phyloP scores from a whole-genome alignment of 2,888 invertebrate species.

The Apotomis turbidana region DNA sequence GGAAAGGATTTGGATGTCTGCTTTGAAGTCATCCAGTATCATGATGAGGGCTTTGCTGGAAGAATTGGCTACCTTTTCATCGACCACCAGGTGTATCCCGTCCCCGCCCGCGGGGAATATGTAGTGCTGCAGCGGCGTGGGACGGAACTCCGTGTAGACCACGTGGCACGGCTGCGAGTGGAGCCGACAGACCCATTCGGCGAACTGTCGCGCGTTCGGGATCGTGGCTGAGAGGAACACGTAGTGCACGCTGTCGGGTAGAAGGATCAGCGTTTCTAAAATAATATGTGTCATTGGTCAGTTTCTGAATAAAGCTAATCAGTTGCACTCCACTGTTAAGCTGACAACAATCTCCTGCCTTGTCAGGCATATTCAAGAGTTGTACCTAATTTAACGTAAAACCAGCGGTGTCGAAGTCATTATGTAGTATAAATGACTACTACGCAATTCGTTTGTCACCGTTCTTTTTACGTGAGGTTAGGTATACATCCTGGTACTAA shows the following conservation, averaged over 20 bases:
- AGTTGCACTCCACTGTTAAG: too few relatives aligned
- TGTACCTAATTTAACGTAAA: too few relatives aligned
- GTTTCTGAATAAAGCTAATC: not conserved
- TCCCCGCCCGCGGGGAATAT: conserved; percentile 98
- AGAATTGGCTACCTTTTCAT: conserved; percentile 87
- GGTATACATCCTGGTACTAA: too few relatives aligned
- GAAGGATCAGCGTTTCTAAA: conserved; percentile 95
- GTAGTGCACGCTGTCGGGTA: conserved; percentile 99
- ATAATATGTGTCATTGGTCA: conserved; percentile 13
- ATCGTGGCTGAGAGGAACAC: conserved; percentile 99
- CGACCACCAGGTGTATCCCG: conserved; percentile 97
- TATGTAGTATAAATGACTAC: too few relatives aligned
- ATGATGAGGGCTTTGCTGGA: too few relatives aligned
- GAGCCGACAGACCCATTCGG: conserved; percentile 96
- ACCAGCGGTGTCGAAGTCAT: too few relatives aligned
- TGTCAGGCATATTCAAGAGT: too few relatives aligned
- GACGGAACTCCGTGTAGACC: conserved; percentile 98
- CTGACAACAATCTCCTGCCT: too few relatives aligned
- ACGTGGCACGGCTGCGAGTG: conserved; percentile 99
- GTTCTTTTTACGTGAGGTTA: too few relatives aligned
- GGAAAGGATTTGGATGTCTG: too few relatives aligned
- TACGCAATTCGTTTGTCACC: too few relatives aligned
- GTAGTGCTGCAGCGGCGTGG: conserved; percentile 99
- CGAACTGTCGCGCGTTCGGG: conserved; percentile 98
- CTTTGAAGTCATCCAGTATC: too few relatives aligned